Evolutionary conservation across 2,797 vertebrate species (phyloP).

Genomic region (Aratinga solstitialis): DNA sequence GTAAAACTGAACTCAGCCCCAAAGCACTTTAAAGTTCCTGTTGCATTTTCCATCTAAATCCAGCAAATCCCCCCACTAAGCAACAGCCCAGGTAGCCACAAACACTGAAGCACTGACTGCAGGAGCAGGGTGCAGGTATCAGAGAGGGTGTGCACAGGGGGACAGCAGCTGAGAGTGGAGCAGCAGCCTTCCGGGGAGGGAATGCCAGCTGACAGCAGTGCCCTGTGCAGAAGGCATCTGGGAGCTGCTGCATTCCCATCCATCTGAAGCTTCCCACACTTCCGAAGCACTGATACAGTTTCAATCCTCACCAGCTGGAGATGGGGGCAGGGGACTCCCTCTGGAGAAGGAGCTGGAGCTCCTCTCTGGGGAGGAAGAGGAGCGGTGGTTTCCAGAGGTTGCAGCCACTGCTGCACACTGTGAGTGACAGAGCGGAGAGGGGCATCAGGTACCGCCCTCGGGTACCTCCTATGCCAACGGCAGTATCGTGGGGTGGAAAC

Average conservation of each 20-base stretch:
- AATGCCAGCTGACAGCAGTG: background rate
- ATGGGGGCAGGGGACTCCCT: background rate
- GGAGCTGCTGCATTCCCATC: background rate
- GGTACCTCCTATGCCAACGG: background rate
- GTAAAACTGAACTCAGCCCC: background rate
- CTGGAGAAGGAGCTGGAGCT: background rate
- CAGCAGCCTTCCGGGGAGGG: background rate
- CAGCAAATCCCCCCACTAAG: slow-evolving; percentile 22
- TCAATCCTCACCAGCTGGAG: background rate
- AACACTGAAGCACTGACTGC: background rate
- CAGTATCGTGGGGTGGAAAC: background rate
- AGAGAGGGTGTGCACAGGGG: background rate
- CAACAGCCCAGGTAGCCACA: slow-evolving; percentile 15
- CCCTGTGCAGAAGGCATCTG: background rate
- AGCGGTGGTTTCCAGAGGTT: background rate
- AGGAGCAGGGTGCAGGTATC: background rate
- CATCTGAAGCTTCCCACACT: background rate
- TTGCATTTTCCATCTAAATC: slow-evolving; percentile 28
- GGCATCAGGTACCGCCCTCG: fast-evolving
- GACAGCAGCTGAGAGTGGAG: background rate
- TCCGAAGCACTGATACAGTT: background rate
- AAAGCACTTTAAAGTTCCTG: background rate
- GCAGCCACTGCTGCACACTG: fast-evolving
- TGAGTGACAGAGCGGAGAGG: background rate
- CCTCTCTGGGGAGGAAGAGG: background rate